Percentiles rank a stretch among this genome's conserved stretches.
These are phyloP conservation scores for Phyllotreta striolata DNA, from an alignment of 2,888 invertebrate species.

Conservation along the genomic window DNA sequence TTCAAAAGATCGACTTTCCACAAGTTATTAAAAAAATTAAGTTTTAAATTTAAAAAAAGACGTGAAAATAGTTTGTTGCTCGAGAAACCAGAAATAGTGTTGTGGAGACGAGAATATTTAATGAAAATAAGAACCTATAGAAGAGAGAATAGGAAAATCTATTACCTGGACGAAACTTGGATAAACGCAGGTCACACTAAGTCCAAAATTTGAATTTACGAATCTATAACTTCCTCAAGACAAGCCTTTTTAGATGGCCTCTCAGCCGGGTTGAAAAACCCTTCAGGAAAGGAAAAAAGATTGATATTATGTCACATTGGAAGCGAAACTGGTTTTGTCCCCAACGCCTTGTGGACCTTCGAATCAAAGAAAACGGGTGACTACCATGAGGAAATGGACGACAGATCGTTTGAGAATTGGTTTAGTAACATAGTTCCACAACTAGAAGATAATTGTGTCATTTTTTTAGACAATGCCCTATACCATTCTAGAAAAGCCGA, in stretches of 20 bases:
- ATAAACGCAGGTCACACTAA: constrained; percentile 39
- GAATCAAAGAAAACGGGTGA: too few relatives aligned
- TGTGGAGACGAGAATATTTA: constrained; percentile 36
- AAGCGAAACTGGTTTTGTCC: constrained; percentile 35
- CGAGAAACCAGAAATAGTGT: constrained; percentile 38
- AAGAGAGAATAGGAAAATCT: constrained; percentile 35
- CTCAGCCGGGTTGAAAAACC: constrained; percentile 38
- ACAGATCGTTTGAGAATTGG: constrained; percentile 30
- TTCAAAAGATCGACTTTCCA: constrained; percentile 36
- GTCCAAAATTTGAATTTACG: constrained; percentile 23
- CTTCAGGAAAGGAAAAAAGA: constrained; percentile 9
- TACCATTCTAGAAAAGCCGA: too few relatives aligned
- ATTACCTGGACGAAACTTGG: constrained; percentile 43
- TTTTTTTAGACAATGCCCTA: too few relatives aligned
- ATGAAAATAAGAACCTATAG: constrained; percentile 34
- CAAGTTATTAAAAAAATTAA: constrained; percentile 26
- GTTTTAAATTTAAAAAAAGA: constrained; percentile 32
- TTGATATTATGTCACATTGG: constrained; percentile 14
- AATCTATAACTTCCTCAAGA: constrained; percentile 21
- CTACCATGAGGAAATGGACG: too few relatives aligned
- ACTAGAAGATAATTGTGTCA: too few relatives aligned
- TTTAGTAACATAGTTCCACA: too few relatives aligned
- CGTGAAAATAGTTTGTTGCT: constrained; percentile 33
- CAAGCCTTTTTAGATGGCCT: constrained; percentile 31
- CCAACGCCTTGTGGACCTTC: constrained; percentile 21